Evolutionary conservation across 2,888 invertebrate species (phyloP), one percentile per base, ranked within the genome.

Genomic region (Imbricaverruca yamaguchii): DNA sequence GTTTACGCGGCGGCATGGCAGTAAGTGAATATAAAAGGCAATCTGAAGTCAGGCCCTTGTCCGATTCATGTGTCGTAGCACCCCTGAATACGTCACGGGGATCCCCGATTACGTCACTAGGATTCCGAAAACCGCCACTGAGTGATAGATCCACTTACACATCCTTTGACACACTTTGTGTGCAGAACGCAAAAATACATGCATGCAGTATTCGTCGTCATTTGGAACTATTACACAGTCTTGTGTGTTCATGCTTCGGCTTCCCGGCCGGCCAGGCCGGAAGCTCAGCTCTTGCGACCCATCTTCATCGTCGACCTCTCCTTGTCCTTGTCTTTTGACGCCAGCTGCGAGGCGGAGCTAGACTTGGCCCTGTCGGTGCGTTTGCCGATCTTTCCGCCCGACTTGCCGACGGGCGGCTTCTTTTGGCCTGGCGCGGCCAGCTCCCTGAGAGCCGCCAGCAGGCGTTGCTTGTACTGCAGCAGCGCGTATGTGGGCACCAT

Each of bases 331-430:
- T 74, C 74, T 53, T 74, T 74, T 18, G 53, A 8, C 10, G n/a
- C 0, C 18, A 74, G 53, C 74, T 74, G 74, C 13, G 53, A 39
- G 53, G 53, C 74, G 53, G 53, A 53, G 74, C 53, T 53, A 18
- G 74, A 74, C 74, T 53, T 74, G 59, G 59, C 59, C 53, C 18
- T 74, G 53, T 74, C 74, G 74, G 74, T 53, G 74, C 25, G 53
- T 53, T 74, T 74, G 53, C 18, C 21, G 18, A 7, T 18, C 53
- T 53, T 74, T 39, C n/a, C 65, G 23, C 18, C 12, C n/a, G n/a
- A 3, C 23, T 18, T n/a, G 23, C 18, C 53, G 74, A 53, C 21
- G 53, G 74, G 18, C 39, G 53, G 74, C 53, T 53, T 39, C 15
- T 25, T 25, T 6, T 39, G 74, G 11, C 18, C 23, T 3, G 74